Base-by-base conservation (phyloP, 2,888 invertebrate genomes). In the Sarcophaga subvicina region DNA sequence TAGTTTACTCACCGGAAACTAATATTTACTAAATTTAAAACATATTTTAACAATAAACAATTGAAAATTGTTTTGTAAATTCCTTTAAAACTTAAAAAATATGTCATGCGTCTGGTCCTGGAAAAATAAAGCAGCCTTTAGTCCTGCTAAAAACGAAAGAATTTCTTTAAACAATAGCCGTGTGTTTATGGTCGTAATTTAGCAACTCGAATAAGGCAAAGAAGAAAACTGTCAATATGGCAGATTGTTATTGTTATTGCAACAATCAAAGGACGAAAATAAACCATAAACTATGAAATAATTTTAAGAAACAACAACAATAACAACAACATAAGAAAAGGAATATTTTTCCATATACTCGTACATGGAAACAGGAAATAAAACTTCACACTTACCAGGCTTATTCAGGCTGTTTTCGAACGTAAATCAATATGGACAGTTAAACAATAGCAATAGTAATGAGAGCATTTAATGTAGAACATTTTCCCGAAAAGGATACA, bases 371-470 rank as follows among this genome's bases (percentile, higher is more conserved):
- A 77, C 80, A 81, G 80, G 76, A 83, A 69, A 77, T 83, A 83
- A 47, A 77, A 83, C 63, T 78, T 78, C 62, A 78, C 80, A 80
- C 72, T 77, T 72, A 67, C 37, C 77, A 80, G 45, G 63, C 64
- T 73, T 67, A 67, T 17, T 17, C 17, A 27, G n/a, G 25, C 49
- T 83, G 73, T 80, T 86, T 80, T 73, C 14, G 8, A 70, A 81
- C 80, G 75, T 87, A 87, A 84, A 83, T 87, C 86, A 87, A 25
- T 70, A 22, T 54, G 59, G 83, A 79, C 81, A 84, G 45, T 60
- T 49, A 62, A 81, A 87, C 86, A 87, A 87, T 83, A 45, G 75
- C 14, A 11, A 27, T 62, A 76, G 78, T 87, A 78, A 87, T 76
- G 81, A 81, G 77, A 73, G 80, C 75, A 83, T 10, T 67, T 60